phyloP scores from a whole-genome alignment of 1,140 invertebrate genomes.

The Nylanderia fulva region DNA sequence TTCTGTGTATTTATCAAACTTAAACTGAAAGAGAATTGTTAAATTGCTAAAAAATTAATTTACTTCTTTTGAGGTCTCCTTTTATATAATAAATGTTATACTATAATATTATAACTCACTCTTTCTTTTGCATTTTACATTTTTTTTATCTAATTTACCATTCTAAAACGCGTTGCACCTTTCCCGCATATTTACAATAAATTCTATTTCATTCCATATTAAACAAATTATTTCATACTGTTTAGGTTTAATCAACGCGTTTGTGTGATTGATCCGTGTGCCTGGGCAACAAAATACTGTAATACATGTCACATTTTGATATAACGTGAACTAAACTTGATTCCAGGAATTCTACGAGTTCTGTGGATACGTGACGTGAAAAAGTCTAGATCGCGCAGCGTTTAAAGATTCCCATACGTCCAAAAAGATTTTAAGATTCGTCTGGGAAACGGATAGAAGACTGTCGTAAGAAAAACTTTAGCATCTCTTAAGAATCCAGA shows the following conservation, averaged over 20 bases:
- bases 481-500: conserved; percentile 28
- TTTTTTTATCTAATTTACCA: conserved; percentile 53
- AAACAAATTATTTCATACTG: conserved; percentile 61
- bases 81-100: conserved; percentile 43
- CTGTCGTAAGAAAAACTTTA: conserved; percentile 19
- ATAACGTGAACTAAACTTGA: conserved; percentile 25
- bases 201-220: conserved; percentile 59
- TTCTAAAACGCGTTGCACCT: conserved; percentile 61
- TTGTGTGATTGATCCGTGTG: conserved; percentile 18
- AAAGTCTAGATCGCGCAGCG: conserved; percentile 1
- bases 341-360: conserved; percentile 38
- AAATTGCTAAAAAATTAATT: conserved; percentile 1
- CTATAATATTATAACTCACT: conserved; percentile 52
- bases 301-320: conserved; percentile 26
- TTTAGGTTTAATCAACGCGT: conserved; percentile 62
- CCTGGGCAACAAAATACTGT: conserved; percentile 38
- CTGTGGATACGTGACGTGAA: conserved; percentile 27
- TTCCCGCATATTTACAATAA: conserved; percentile 61
- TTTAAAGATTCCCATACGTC: conserved; percentile 38
- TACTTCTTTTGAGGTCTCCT: conserved; percentile 10
- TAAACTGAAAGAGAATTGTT: conserved; percentile 37
- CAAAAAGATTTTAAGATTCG: conserved; percentile 21
- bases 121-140: conserved; percentile 56
- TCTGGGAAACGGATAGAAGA: conserved; percentile 4
- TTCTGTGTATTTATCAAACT: conserved; percentile 31